Percentiles rank a stretch among this genome's conserved stretches.
Evolutionary conservation across 2,797 vertebrate species (phyloP).

Genomic region (Sarcophilus harrisii): DNA sequence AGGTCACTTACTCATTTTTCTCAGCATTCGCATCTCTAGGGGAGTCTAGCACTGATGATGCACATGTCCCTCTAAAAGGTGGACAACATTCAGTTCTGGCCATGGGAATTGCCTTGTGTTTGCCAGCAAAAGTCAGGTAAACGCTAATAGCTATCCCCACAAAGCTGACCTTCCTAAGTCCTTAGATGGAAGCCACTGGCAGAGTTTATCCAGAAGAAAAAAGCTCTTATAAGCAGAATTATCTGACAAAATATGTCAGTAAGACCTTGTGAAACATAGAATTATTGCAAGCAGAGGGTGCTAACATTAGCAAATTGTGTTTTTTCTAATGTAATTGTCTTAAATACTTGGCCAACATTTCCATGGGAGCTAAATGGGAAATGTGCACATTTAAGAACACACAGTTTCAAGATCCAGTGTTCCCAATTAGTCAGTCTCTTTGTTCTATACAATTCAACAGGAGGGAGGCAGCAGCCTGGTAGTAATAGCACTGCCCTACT

Average conservation of each 20-base stretch:
- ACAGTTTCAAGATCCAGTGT: not conserved
- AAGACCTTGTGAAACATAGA: conserved; percentile 15
- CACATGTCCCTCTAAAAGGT: not conserved
- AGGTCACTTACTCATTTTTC: not conserved
- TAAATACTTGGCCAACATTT: conserved; percentile 29
- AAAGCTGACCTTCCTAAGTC: not conserved
- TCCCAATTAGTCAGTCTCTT: not conserved
- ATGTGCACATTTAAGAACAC: conserved; percentile 22
- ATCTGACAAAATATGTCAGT: conserved; percentile 40
- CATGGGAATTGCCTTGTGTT: not conserved
- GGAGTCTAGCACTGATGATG: not conserved
- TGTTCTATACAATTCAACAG: conserved; percentile 45
- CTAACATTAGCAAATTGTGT: conserved; percentile 21
- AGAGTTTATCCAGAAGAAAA: not conserved
- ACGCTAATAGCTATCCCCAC: not conserved
- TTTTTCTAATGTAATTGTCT: not conserved
- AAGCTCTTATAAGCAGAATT: not conserved
- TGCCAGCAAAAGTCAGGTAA: not conserved
- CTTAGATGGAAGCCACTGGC: not conserved
- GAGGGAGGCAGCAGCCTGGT: conserved; percentile 36
- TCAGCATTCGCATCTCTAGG: not conserved
- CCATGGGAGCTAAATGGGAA: not conserved
- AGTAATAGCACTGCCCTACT: conserved; percentile 61
- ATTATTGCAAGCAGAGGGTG: conserved; percentile 16
- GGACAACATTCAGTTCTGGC: not conserved